Conservation (phyloP, 2,888 invertebrate species). For the Entomobrya proxima region DNA sequence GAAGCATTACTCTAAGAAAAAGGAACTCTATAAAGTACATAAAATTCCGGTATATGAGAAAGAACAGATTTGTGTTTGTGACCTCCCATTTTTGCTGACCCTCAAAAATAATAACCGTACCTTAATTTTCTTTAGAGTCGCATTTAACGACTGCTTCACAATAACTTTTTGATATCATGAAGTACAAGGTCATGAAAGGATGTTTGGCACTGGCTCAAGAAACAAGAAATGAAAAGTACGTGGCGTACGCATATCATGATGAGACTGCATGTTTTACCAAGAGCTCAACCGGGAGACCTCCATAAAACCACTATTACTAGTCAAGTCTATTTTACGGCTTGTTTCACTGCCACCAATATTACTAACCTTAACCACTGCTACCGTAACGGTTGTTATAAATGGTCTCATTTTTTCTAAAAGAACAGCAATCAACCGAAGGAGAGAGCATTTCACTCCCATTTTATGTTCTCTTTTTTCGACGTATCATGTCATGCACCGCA, state of each 20-base stretch:
- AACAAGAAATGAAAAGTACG: constrained; percentile 33
- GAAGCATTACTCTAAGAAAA: background rate
- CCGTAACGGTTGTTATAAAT: background rate
- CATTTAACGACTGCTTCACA: background rate
- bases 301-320: constrained; percentile 27
- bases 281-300: background rate
- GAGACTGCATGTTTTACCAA: constrained; percentile 2
- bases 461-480: background rate
- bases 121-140: background rate
- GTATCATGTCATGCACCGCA: background rate
- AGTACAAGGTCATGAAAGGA: constrained; percentile 12
- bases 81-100: background rate
- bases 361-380: background rate
- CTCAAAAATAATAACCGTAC: background rate
- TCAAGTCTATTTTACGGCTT: constrained; percentile 26
- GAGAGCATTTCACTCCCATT: background rate
- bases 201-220: constrained; percentile 18
- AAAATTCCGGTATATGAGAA: background rate
- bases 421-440: constrained; percentile 30
- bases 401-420: constrained; percentile 6
- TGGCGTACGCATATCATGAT: background rate
- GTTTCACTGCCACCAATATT: background rate
- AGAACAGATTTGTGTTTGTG: background rate
- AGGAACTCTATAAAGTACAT: background rate
- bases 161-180: constrained; percentile 13